Evolutionary conservation across 2,113 vertebrate genomes (phyloP), one percentile per base, ranked within the genome.

Genomic region (Pholis gunnellus): DNA sequence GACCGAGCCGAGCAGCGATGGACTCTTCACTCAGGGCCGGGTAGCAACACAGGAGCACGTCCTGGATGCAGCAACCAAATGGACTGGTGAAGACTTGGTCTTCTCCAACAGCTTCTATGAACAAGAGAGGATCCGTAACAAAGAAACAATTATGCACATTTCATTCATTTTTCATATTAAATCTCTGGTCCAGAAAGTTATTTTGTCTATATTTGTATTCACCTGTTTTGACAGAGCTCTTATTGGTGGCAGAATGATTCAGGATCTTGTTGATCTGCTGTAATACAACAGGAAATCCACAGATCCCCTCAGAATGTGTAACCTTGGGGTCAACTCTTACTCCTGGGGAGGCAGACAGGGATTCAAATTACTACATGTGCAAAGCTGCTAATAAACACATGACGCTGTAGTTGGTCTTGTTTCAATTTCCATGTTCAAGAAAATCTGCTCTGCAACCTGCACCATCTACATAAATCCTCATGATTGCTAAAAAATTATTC

Each of bases 251-350:
- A 27, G 94, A 94, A 72, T 96, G 97, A 85, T 96, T 99, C 74
- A 99, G 94, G 89, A 99, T 96, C 95, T 97, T 99, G 94, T 90
- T 97, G 88, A 99, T 95, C 93, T 97, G 96, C 65, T 98, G 97
- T 59, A 99, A 95, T 48, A 99, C 91, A 75, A 88, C 88, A 25
- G 97, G 96, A 86, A 99, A 99, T 60, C 98, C 98, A 81, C 91
- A 94, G 82, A 99, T 89, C 20, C 95, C 96, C 36, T 96, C 95
- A 44, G 93, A 70, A 75, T 86, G 93, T 61, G 92, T 74, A 10
- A 90, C 84, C 59, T 92, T 82, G 1, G 83, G 87, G 70, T 98
- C 96, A 34, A 94, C 65, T 88, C 65, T 92, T 7, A 95, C 91
- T 75, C 96, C 98, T 99, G 92, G 61, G 64, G 40, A 80, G 50